These are phyloP conservation scores for Caenorhabditis tropicalis DNA, from an alignment of 1,140 invertebrate species.

Conservation along the genomic window DNA sequence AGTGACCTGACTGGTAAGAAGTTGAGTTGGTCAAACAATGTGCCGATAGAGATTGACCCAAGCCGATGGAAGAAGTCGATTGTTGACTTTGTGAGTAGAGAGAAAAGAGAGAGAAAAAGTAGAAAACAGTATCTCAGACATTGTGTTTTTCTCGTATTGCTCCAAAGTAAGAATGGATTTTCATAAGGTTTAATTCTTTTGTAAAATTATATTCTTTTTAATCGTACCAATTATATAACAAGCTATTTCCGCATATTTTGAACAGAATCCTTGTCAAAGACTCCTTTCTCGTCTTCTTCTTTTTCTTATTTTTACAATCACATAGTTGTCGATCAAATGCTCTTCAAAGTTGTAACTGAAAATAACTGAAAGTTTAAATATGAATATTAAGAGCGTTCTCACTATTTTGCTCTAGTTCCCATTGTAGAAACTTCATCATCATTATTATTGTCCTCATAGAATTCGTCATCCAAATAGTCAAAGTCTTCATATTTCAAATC, in stretches of 20 bases:
- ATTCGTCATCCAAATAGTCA: neutral
- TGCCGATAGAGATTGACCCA: neutral
- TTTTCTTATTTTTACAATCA: neutral
- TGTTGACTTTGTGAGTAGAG: slow-evolving; percentile 11
- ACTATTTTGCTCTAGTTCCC: neutral
- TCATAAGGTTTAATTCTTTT: too few species aligned
- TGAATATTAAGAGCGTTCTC: too few species aligned
- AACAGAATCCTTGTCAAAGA: too few species aligned
- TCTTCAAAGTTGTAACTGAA: neutral
- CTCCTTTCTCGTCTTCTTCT: too few species aligned
- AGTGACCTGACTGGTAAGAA: neutral
- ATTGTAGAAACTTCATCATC: neutral
- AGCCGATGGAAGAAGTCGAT: neutral
- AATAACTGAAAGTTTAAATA: neutral
- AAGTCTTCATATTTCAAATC: neutral
- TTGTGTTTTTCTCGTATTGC: neutral
- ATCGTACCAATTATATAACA: too few species aligned
- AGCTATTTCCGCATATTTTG: too few species aligned
- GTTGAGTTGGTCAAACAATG: slow-evolving; percentile 35
- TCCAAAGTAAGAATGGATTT: too few species aligned
- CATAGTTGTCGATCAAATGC: neutral
- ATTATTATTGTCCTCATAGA: neutral
- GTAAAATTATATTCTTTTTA: too few species aligned
- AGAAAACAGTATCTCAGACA: neutral
- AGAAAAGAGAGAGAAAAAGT: neutral